Evolutionary conservation across 2,797 vertebrate species (phyloP), one percentile per base, ranked within the genome.

Genomic region (Lepus oiostolus): DNA sequence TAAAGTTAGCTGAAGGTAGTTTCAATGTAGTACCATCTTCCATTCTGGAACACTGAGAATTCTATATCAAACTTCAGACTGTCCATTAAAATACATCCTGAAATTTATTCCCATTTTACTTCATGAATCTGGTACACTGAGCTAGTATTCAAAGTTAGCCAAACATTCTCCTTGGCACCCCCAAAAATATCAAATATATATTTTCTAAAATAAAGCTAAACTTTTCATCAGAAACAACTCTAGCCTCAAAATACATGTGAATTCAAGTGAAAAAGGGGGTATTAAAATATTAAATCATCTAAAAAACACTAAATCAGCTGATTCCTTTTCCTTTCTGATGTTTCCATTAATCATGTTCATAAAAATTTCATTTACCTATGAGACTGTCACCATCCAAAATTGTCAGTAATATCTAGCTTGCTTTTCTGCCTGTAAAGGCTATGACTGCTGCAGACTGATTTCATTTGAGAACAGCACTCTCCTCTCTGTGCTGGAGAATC

Each of bases 51-150:
- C 62, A 80, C 17, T 84, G 26, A 70, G n/a, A 92, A 94, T 76
- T 90, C 35, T 77, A 96, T 80, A 83, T 35, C 2, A 28, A 93
- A 90, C 72, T 85, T 16, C 60, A 89, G 83, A 79, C 58, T 74
- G 19, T 54, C 72, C 67, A 47, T 93, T 30, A 86, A 94, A 95
- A 91, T 58, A 74, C 7, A 76, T 54, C 75, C 54, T 91, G 32
- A 32, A 72, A 67, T 83, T 74, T 68, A 76, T 63, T 75, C 28
- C 63, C 85, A 60, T 75, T 81, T 58, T 88, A 60, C 60, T 80
- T 82, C 12, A 54, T 62, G 22, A 81, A 91, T 81, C 71, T 52
- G 52, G n/a, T 90, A 72, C 4, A 77, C 9, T 92, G 47, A 76
- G 21, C 38, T 63, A 75, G 12, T 47, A 88, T 74, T 91, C 70